Percentiles rank a stretch among this genome's conserved stretches.
Conservation (phyloP, 2,888 invertebrate species). For the Nemoura dubitans region DNA sequence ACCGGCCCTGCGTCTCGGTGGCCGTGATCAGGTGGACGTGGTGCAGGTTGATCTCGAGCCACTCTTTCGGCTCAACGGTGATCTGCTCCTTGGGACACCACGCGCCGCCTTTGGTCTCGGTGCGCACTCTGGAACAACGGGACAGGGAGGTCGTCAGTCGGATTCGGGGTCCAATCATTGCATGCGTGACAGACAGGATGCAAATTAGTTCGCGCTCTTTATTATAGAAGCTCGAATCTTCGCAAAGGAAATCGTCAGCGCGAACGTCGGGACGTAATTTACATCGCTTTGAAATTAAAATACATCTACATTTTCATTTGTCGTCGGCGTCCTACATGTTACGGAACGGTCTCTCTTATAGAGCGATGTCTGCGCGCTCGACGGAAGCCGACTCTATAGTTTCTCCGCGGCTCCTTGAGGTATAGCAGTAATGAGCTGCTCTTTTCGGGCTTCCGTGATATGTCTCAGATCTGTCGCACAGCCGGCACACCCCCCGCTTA, state of each 20-base stretch:
- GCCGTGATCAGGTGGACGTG: conserved; percentile 83
- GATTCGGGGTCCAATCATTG: background rate
- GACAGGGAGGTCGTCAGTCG: too few species aligned
- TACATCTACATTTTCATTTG: conserved; percentile 24
- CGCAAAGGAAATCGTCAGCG: background rate
- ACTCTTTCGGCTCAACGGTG: conserved; percentile 78
- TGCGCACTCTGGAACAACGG: conserved; percentile 76
- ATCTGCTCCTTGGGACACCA: conserved; percentile 91
- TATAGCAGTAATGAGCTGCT: background rate
- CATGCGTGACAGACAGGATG: background rate
- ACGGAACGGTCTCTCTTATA: too few species aligned
- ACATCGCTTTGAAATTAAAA: conserved; percentile 33
- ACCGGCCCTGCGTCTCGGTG: conserved; percentile 86
- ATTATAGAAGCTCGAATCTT: background rate
- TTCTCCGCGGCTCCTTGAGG: background rate
- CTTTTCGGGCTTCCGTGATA: background rate
- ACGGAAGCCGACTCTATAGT: background rate
- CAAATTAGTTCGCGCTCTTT: background rate
- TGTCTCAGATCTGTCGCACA: background rate
- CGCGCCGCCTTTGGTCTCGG: conserved; percentile 86
- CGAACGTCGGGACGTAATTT: background rate
- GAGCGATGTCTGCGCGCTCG: too few species aligned
- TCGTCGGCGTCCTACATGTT: background rate
- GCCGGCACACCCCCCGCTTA: conserved; percentile 43
- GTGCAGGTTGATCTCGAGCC: conserved; percentile 83